A percentile compares a stretch with the other conserved stretches of the same genome.
Evolutionary conservation across 2,113 vertebrate species (phyloP).

Genomic region (Rostratula benghalensis): DNA sequence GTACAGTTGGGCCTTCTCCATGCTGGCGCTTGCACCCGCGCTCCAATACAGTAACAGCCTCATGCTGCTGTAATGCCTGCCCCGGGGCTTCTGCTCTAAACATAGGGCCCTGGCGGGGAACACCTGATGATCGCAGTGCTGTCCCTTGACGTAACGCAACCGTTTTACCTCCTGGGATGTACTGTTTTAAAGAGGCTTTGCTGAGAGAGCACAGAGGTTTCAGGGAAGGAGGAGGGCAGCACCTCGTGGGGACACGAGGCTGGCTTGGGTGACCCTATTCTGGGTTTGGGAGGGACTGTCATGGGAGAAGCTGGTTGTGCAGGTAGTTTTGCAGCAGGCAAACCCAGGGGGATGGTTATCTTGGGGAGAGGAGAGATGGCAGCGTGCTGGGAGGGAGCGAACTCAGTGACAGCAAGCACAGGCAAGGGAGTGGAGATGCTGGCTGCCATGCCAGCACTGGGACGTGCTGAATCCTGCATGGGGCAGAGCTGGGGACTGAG

Average conservation of each 20-base stretch:
- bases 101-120: background rate
- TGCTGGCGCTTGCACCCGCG: background rate
- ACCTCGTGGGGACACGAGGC: accelerated
- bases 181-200: background rate
- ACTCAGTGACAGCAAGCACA: accelerated
- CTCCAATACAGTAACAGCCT: background rate
- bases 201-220: background rate
- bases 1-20: background rate
- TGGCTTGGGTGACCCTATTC: background rate
- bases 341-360: background rate
- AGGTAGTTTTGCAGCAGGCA: background rate
- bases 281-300: background rate
- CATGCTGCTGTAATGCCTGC: background rate
- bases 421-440: accelerated
- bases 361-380: background rate
- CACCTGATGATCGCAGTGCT: background rate
- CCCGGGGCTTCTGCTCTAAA: background rate
- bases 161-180: background rate
- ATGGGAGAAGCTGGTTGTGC: background rate
- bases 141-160: background rate
- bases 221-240: background rate
- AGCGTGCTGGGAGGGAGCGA: background rate
- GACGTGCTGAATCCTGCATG: background rate
- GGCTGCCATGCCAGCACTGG: background rate
- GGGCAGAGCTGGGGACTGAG: background rate